Evolutionary conservation across 2,113 vertebrate species (phyloP).

Genomic region (Speoplatyrhinus poulsoni): DNA sequence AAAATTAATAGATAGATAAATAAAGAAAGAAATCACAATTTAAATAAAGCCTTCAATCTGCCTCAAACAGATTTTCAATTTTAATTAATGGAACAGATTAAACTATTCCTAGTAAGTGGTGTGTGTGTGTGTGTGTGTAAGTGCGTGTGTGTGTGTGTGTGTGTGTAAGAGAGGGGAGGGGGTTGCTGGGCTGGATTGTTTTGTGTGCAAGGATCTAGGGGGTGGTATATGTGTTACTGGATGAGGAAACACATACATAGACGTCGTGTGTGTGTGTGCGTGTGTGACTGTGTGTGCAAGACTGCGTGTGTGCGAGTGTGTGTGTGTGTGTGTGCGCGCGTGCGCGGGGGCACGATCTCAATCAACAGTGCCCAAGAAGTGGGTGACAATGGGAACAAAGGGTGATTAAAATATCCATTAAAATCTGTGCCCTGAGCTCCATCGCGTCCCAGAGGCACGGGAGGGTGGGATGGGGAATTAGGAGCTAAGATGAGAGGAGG

Average conservation of each 20-base stretch:
- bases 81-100: conserved; percentile 67
- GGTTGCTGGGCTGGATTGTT: conserved; percentile 1
- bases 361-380: conserved; percentile 72
- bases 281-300: not conserved
- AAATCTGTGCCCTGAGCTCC: conserved; percentile 68
- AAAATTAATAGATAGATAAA: no score
- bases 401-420: conserved; percentile 79
- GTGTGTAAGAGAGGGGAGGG: not conserved
- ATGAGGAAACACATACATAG: no score
- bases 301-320: no score
- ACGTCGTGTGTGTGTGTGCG: no score
- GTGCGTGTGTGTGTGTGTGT: no score
- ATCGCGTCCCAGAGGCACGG: not conserved
- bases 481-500: conserved; percentile 64
- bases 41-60: conserved; percentile 37
- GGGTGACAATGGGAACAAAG: conserved; percentile 74
- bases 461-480: conserved; percentile 18
- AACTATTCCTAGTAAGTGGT: conserved; percentile 43
- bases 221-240: not conserved
- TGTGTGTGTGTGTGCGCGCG: not conserved
- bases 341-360: conserved; percentile 53
- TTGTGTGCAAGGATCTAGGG: conserved; percentile 8
- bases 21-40: conserved; percentile 1
- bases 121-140: no score
- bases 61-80: conserved; percentile 58